phyloP scores from a whole-genome alignment of 2,797 vertebrate species.

The Silurus aristotelis region DNA sequence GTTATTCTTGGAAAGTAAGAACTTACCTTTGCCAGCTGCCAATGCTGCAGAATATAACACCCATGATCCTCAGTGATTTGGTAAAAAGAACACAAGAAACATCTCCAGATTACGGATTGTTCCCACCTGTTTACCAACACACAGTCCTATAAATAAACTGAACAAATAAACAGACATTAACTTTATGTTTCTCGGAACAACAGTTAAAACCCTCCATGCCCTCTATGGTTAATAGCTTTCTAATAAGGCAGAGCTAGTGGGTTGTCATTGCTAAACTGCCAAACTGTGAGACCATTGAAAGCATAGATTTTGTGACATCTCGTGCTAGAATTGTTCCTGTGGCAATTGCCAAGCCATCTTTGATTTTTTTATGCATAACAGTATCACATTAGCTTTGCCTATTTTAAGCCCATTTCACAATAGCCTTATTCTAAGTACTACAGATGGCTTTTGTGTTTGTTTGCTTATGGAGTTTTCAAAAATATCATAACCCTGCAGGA shows the following conservation, averaged over 20 bases:
- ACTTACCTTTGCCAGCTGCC: neutral
- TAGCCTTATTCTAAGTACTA: neutral
- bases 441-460: neutral
- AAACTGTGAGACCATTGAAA: neutral
- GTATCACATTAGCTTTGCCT: neutral
- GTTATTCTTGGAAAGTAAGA: neutral
- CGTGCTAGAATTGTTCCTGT: neutral
- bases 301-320: neutral
- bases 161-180: neutral
- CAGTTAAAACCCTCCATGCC: neutral
- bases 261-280: neutral
- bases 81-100: neutral
- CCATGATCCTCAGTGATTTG: neutral
- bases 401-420: constrained; percentile 1
- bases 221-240: neutral
- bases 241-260: neutral
- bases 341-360: neutral
- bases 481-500: neutral
- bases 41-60: neutral
- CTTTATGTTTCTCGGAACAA: neutral
- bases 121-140: neutral
- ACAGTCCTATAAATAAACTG: neutral
- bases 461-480: neutral
- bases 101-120: neutral
- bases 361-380: neutral